Evolutionary conservation across 2,888 invertebrate genomes (phyloP), one percentile per base, ranked within the genome.

Genomic region (Dolomedes plantarius): DNA sequence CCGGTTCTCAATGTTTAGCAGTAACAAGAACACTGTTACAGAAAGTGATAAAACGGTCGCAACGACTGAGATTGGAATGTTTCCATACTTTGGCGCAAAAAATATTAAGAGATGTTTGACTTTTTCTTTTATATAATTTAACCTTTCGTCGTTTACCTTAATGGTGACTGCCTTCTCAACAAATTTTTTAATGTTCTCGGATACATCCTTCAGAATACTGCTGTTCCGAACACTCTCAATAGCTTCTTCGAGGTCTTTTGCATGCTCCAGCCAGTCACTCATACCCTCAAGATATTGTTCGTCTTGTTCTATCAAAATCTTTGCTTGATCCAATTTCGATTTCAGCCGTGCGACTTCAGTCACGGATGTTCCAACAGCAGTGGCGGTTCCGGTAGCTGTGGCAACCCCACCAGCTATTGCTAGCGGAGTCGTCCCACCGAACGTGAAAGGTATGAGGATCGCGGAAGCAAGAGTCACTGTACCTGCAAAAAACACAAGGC

Each of bases 361-460:
- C 0, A 36, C 50, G 3, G 75, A 16, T 23, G 64, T 41, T 0
- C 64, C 64, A 9, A 65, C 19, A 6, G 28, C 1, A 0, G 39
- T 39, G 5, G 19, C n/a, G 2, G 39, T 32, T 27, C 75, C 75
- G 13, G 28, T 27, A 5, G 0, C 13, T 0, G 41, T n/a, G 5
- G 23, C 19, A 13, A 16, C 16, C 27, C 75, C 75, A 6, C 39
- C 75, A 1, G 16, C 75, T 23, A 64, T 28, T 6, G 64, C 75
- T 9, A 75, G 7, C 27, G 65, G 65, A 1, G 65, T 65, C 2
- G 29, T 65, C 31, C 31, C 5, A 31, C 65, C 65, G 1, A 65
- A 5, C 9, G 65, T 65, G 5, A 65, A 28, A 11, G 65, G 65
- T 9, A 65, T 65, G 1, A 19, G 1, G n/a, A 28, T n/a, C 16